A percentile compares a stretch with the other conserved stretches of the same genome.
These are phyloP conservation scores for Danaus melanippus DNA, from an alignment of 1,140 invertebrate species.

Conservation along the genomic window DNA sequence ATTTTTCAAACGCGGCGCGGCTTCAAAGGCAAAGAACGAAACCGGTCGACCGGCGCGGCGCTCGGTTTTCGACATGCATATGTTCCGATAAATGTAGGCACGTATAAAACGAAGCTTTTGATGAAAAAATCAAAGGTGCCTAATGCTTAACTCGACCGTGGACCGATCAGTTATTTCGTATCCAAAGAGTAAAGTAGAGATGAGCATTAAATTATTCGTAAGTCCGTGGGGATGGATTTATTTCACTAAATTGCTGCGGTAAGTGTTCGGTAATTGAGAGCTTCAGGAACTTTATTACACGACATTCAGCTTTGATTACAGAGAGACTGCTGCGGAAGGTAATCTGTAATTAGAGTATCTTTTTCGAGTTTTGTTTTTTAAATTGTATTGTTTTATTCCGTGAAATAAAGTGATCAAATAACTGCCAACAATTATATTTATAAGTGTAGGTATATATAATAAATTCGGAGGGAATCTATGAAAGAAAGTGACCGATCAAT, in stretches of 20 bases:
- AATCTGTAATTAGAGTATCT: not conserved
- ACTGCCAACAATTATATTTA: too few relatives aligned
- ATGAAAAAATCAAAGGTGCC: slow-evolving; percentile 52
- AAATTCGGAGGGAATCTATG: too few relatives aligned
- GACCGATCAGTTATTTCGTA: slow-evolving; percentile 44
- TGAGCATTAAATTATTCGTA: slow-evolving; percentile 56
- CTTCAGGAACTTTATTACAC: slow-evolving; percentile 39
- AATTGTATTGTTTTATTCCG: too few relatives aligned
- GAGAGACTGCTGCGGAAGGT: slow-evolving; percentile 1
- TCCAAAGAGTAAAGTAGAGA: slow-evolving; percentile 36
- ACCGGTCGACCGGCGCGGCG: slow-evolving; percentile 54
- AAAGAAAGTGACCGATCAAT: too few relatives aligned
- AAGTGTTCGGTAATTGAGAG: slow-evolving; percentile 51
- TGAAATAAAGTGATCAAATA: too few relatives aligned
- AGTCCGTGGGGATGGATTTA: slow-evolving; percentile 46
- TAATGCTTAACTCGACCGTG: slow-evolving; percentile 63
- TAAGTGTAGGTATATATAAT: too few relatives aligned
- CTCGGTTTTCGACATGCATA: slow-evolving; percentile 48
- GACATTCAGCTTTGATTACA: slow-evolving; percentile 5
- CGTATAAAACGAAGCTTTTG: slow-evolving; percentile 60
- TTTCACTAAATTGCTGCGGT: slow-evolving; percentile 51
- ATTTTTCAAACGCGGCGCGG: slow-evolving; percentile 43
- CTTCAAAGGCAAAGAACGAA: slow-evolving; percentile 56
- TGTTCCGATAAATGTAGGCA: slow-evolving; percentile 62
- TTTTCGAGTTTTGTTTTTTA: too few relatives aligned